Conservation (phyloP, 2,797 vertebrate species). For the Cryptoblepharus egeriae region DNA sequence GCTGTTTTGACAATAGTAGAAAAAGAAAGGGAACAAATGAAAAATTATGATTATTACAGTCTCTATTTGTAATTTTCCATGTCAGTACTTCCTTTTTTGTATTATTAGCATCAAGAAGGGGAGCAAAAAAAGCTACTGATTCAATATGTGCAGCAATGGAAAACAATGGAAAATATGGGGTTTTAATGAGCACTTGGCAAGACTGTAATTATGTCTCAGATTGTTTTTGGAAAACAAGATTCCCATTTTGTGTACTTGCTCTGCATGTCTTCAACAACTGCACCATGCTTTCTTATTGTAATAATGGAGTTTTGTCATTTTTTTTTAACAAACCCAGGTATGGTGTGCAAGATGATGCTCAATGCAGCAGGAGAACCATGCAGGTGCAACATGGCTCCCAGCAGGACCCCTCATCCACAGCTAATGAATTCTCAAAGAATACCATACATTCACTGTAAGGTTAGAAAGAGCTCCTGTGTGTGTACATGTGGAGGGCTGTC, state of each 20-base stretch:
- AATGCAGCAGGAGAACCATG: background rate
- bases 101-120: conserved; percentile 69
- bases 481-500: too few relatives aligned
- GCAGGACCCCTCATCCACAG: conserved; percentile 40
- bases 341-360: conserved; percentile 33
- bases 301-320: too few relatives aligned
- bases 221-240: conserved; percentile 83
- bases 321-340: conserved; percentile 79
- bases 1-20: background rate
- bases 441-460: too few relatives aligned
- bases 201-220: conserved; percentile 80
- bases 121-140: conserved; percentile 74
- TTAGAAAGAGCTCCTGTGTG: too few relatives aligned
- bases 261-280: conserved; percentile 70
- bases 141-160: conserved; percentile 72
- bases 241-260: conserved; percentile 73
- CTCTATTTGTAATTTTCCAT: conserved; percentile 73
- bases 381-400: background rate
- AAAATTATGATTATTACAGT: conserved; percentile 68
- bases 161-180: conserved; percentile 77
- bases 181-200: conserved; percentile 81
- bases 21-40: conserved; percentile 45
- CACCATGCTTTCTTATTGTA: conserved; percentile 73
- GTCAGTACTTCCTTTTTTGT: conserved; percentile 59
- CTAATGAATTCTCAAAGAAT: too few relatives aligned